phyloP scores from a whole-genome alignment of 2,888 invertebrate genomes.

The Clitarchus hookeri region DNA sequence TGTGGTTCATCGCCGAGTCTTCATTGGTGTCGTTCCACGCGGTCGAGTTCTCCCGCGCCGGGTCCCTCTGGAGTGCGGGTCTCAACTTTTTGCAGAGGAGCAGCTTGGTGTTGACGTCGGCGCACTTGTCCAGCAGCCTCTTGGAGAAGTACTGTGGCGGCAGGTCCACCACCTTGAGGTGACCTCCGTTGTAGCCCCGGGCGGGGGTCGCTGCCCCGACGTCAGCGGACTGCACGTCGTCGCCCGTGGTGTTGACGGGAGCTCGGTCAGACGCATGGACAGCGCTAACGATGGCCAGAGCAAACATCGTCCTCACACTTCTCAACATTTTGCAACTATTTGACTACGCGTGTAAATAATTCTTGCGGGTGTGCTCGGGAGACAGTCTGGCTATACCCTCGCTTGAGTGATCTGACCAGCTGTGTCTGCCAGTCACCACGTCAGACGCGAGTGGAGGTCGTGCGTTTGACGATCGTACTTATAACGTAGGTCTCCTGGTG shows the following conservation, averaged over 20 bases:
- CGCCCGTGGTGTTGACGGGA: not conserved
- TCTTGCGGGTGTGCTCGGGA: too few species aligned
- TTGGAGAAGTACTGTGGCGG: constrained; percentile 25
- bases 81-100: constrained; percentile 30
- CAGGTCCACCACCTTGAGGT: not conserved
- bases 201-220: not conserved
- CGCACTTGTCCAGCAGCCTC: constrained; percentile 29
- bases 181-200: not conserved
- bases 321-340: too few species aligned
- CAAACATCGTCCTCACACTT: not conserved
- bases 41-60: not conserved
- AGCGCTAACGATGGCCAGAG: not conserved
- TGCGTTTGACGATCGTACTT: not conserved
- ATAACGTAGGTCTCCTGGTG: not conserved
- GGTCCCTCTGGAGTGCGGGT: constrained; percentile 10
- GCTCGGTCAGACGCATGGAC: not conserved
- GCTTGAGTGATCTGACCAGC: too few species aligned
- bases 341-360: too few species aligned
- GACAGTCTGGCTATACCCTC: too few species aligned
- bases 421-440: too few species aligned
- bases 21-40: not conserved
- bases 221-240: not conserved
- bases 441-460: not conserved
- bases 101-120: not conserved
- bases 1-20: not conserved